phyloP scores from a whole-genome alignment of 2,113 vertebrate species.

The Nothobranchius kuhntae region DNA sequence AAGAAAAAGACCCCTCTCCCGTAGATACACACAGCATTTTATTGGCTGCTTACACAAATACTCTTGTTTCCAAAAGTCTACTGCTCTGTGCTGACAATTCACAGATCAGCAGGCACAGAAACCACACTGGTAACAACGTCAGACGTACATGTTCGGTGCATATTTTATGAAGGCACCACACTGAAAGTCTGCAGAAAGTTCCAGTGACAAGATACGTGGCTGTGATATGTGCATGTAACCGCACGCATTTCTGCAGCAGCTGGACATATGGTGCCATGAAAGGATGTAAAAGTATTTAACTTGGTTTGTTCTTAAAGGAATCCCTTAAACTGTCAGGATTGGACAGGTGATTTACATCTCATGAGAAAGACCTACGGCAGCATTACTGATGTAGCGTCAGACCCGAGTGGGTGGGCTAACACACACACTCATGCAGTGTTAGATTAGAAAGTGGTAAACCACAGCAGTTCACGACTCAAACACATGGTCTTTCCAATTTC shows the following conservation, averaged over 20 bases:
- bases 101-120: slow-evolving; percentile 34
- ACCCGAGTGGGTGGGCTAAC: slow-evolving; percentile 85
- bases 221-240: slow-evolving; percentile 45
- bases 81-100: slow-evolving; percentile 15
- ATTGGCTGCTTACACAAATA: slow-evolving; percentile 38
- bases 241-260: slow-evolving; percentile 45
- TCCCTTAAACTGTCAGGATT: background rate
- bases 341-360: slow-evolving; percentile 31
- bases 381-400: slow-evolving; percentile 39
- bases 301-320: background rate
- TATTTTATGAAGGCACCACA: slow-evolving; percentile 22
- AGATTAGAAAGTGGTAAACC: slow-evolving; percentile 90
- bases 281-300: slow-evolving; percentile 5
- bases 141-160: slow-evolving; percentile 19
- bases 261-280: slow-evolving; percentile 51
- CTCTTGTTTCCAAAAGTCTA: slow-evolving; percentile 12
- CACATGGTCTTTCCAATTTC: slow-evolving; percentile 76
- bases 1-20: background rate
- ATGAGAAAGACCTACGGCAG: slow-evolving; percentile 29
- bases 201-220: slow-evolving; percentile 33
- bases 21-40: slow-evolving; percentile 23
- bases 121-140: slow-evolving; percentile 42
- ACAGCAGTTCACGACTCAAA: slow-evolving; percentile 84
- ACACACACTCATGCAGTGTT: slow-evolving; percentile 77
- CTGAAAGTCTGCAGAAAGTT: slow-evolving; percentile 51